Evolutionary conservation across 2,113 vertebrate species (phyloP).

Genomic region (Ancistrus triradiatus): DNA sequence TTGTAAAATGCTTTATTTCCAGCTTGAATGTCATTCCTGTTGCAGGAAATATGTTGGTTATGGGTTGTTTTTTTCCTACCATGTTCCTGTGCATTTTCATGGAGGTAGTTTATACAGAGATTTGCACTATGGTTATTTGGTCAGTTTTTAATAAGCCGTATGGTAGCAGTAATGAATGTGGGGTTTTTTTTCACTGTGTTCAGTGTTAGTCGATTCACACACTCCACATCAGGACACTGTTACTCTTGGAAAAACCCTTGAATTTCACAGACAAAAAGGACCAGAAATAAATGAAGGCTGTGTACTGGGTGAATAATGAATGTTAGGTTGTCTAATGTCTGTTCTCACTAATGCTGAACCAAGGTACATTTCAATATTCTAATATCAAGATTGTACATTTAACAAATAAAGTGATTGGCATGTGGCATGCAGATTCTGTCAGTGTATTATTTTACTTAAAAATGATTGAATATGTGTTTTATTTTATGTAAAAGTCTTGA

Average conservation of each 20-base stretch:
- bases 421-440: no score
- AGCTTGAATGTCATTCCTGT: conserved; percentile 15
- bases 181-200: background rate
- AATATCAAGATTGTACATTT: conserved; percentile 7
- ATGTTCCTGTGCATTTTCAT: no score
- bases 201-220: no score
- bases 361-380: conserved; percentile 12
- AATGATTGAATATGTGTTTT: no score
- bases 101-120: background rate
- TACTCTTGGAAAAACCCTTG: background rate
- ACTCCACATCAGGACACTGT: no score
- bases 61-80: no score
- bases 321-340: background rate
- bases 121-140: background rate
- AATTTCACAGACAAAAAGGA: background rate
- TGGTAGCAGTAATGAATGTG: background rate
- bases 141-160: background rate
- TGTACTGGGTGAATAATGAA: no score
- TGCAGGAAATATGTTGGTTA: background rate
- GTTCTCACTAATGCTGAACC: background rate
- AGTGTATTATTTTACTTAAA: no score
- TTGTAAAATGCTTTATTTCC: conserved; percentile 6
- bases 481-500: no score
- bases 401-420: conserved; percentile 24
- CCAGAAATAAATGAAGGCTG: no score